Percentiles rank a stretch among this genome's conserved stretches.
Conservation (phyloP, 1,140 invertebrate genomes). For the Macrostomum lignano region DNA sequence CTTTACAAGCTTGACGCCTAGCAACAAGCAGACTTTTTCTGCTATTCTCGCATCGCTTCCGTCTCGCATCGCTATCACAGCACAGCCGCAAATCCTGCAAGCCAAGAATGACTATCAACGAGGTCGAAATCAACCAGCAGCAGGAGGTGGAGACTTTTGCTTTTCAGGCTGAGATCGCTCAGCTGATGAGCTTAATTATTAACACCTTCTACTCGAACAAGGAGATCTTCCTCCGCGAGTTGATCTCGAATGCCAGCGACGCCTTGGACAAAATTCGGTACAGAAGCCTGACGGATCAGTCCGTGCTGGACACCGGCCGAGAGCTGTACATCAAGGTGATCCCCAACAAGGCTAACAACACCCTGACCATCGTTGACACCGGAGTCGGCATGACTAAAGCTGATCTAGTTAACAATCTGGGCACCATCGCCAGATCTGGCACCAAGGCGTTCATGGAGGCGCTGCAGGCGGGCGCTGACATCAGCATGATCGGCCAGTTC, state of each 20-base stretch:
- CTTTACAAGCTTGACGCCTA: no score
- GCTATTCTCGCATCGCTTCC: no score
- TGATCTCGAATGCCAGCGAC: conserved; percentile 64
- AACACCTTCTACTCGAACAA: conserved; percentile 99
- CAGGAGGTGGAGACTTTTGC: conserved; percentile 39
- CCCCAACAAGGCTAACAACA: conserved; percentile 59
- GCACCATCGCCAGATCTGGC: conserved; percentile 77
- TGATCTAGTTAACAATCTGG: conserved; percentile 71
- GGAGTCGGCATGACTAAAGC: conserved; percentile 88
- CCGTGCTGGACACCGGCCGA: conserved; percentile 10
- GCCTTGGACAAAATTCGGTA: conserved; percentile 42
- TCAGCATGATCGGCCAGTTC: conserved; percentile 87
- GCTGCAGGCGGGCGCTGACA: conserved; percentile 51
- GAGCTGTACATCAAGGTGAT: conserved; percentile 60
- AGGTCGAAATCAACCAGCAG: no score
- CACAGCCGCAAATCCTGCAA: no score
- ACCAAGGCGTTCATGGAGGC: conserved; percentile 91
- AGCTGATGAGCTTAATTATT: conserved; percentile 84
- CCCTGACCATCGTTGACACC: conserved; percentile 62
- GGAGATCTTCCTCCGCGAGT: conserved; percentile 90
- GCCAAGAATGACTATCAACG: no score
- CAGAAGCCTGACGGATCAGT: conserved; percentile 61
- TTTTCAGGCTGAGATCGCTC: conserved; percentile 77
- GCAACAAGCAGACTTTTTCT: no score
- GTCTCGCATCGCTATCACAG: no score